A percentile compares a stretch with the other conserved stretches of the same genome.
phyloP scores from a whole-genome alignment of 2,113 vertebrate species.

The Phodopus roborovskii region DNA sequence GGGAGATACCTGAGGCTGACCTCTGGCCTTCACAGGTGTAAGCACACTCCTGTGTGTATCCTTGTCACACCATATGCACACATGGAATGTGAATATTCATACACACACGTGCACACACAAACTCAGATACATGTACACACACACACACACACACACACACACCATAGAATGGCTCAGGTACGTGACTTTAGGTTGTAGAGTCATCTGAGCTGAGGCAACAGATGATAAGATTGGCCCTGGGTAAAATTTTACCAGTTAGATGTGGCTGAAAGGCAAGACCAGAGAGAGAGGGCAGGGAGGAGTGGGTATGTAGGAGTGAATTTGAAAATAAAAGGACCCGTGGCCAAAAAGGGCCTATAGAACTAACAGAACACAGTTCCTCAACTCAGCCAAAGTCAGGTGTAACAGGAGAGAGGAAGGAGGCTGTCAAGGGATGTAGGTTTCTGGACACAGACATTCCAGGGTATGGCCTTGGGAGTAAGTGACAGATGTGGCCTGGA shows the following conservation, averaged over 20 bases:
- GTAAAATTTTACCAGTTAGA: neutral
- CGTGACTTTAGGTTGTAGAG: neutral
- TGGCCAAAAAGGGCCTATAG: neutral
- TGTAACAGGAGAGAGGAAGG: neutral
- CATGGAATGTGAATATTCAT: neutral
- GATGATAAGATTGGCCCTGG: neutral
- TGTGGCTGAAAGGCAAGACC: neutral
- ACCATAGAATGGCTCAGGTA: neutral
- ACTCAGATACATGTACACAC: neutral
- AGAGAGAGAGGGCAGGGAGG: neutral
- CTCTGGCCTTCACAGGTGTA: neutral
- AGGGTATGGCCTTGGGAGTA: neutral
- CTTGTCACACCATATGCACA: neutral
- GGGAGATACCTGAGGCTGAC: neutral
- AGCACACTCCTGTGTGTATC: too few species aligned
- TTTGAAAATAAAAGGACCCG: neutral
- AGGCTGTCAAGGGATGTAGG: neutral
- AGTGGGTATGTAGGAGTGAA: neutral
- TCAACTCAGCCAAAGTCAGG: neutral
- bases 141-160: neutral
- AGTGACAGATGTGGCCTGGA: neutral
- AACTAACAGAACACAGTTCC: neutral
- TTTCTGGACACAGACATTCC: neutral
- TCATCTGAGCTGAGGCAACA: neutral
- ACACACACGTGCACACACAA: neutral